A percentile compares a stretch with the other conserved stretches of the same genome.
Conservation (phyloP, 2,113 vertebrate genomes). For the Zingel zingel region DNA sequence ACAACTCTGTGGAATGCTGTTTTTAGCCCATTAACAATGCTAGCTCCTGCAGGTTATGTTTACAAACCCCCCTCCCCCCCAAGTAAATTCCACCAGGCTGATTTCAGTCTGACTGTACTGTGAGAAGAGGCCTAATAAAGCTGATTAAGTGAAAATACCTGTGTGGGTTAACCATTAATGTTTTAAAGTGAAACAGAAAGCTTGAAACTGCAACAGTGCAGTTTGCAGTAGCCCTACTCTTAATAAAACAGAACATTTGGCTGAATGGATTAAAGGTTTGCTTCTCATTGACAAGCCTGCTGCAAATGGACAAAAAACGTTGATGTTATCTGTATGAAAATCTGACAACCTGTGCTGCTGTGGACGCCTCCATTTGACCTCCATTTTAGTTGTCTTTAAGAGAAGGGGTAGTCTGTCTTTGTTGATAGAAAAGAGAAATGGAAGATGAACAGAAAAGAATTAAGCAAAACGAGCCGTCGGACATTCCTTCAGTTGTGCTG, state of each 20-base stretch:
- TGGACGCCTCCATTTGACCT: slow-evolving; percentile 3
- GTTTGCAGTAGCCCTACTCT: neutral
- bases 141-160: neutral
- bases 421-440: slow-evolving; percentile 34
- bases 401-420: slow-evolving; percentile 9
- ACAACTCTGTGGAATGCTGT: neutral
- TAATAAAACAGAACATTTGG: neutral
- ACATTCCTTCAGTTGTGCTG: slow-evolving; percentile 39
- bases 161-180: neutral
- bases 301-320: neutral
- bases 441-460: slow-evolving; percentile 21
- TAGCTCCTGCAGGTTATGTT: neutral
- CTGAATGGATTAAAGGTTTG: neutral
- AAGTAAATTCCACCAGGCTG: too few species aligned
- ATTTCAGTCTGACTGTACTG: neutral
- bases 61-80: too few species aligned
- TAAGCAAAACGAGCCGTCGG: slow-evolving; percentile 13
- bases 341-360: slow-evolving; percentile 7
- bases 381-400: slow-evolving; percentile 12
- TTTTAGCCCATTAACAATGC: neutral
- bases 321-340: neutral
- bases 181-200: neutral
- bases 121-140: neutral
- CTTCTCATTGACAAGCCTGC: neutral
- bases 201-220: neutral